Base-by-base conservation (phyloP, 92 coral and sea anemone species). In the Scolanthus callimorphus region DNA sequence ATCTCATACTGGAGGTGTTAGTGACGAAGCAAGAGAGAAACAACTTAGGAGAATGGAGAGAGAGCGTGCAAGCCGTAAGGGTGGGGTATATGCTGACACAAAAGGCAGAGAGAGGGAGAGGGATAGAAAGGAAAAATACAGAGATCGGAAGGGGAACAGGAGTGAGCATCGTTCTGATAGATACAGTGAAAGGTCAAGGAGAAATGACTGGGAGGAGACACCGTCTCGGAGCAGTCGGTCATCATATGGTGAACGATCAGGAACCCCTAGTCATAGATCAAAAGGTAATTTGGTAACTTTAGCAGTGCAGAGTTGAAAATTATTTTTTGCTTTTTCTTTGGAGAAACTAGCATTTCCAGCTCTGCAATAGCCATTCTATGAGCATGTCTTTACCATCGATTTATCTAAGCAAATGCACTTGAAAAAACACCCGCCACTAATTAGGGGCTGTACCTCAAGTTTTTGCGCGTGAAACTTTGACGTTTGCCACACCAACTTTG, bases 171-270 rank as follows among this genome's bases (percentile, higher is more conserved):
- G 69, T 25, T 65, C 56, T 29, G 83, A 73, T 34, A 27, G 68
- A 47, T 17, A 79, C 45, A 60, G 82, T 31, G 74, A 69, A 8
- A 41, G 72, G 48, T 71, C 62, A 6, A 64, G 84, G 56, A 74
- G 90, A 39, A 70, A 76, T 74, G 90, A 92, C 13, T 92, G 98
- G 98, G 98, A 92, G 30, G 98, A 84, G 26, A 92, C 96, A 3
- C 98, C 98, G 20, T 73, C 78, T 51, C 81, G 90, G 12, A 81
- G 96, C 25, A 82, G 83, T 55, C 63, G 86, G 20, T 65, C 88
- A 11, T 25, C 63, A 47, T 73, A 50, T 13, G 73, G 80, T 6
- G 94, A 84, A 31, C 80, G 84, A 25, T 72, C 79, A 13, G 68
- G 69, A 45, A 92, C 98, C 0, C 98, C 98, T 57, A 77, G 81